Evolutionary conservation across 1,140 invertebrate species (phyloP).

Genomic region (Odontomachus brunneus): DNA sequence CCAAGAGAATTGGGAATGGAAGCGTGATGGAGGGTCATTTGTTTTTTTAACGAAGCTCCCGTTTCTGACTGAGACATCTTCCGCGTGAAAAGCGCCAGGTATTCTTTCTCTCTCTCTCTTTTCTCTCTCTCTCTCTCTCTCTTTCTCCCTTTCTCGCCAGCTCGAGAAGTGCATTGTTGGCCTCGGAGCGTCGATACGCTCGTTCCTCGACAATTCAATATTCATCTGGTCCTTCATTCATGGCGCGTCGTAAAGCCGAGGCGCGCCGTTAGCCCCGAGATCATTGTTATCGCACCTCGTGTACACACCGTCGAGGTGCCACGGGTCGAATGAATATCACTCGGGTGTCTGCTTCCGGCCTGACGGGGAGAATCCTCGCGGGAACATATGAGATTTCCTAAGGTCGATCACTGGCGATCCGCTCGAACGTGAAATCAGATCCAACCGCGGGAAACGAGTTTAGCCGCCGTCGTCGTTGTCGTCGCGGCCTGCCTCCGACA

Average conservation of each 20-base stretch:
- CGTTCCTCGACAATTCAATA: conserved; percentile 43
- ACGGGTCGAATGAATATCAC: conserved; percentile 54
- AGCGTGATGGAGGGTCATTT: conserved; percentile 48
- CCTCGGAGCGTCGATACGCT: conserved; percentile 45
- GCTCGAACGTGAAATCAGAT: conserved; percentile 74
- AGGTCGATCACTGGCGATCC: conserved; percentile 67
- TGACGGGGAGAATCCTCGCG: conserved; percentile 71
- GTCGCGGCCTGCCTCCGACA: conserved; percentile 5
- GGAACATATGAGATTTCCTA: conserved; percentile 72
- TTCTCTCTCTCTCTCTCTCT: no score
- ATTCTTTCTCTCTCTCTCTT: no score
- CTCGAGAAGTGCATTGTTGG: conserved; percentile 38
- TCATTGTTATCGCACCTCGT: conserved; percentile 52
- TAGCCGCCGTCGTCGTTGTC: conserved; percentile 33
- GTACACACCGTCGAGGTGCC: background rate
- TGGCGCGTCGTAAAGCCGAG: conserved; percentile 25
- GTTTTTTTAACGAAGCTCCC: conserved; percentile 13
- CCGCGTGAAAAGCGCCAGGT: conserved; percentile 19
- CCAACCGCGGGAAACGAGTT: conserved; percentile 70
- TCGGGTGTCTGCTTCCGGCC: conserved; percentile 13
- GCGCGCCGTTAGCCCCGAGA: conserved; percentile 20
- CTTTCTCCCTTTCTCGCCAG: background rate
- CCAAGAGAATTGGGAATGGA: background rate
- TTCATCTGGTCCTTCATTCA: conserved; percentile 26
- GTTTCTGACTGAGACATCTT: conserved; percentile 20